Conservation (phyloP, 2,888 invertebrate species). For the Enchytraeus crypticus region DNA sequence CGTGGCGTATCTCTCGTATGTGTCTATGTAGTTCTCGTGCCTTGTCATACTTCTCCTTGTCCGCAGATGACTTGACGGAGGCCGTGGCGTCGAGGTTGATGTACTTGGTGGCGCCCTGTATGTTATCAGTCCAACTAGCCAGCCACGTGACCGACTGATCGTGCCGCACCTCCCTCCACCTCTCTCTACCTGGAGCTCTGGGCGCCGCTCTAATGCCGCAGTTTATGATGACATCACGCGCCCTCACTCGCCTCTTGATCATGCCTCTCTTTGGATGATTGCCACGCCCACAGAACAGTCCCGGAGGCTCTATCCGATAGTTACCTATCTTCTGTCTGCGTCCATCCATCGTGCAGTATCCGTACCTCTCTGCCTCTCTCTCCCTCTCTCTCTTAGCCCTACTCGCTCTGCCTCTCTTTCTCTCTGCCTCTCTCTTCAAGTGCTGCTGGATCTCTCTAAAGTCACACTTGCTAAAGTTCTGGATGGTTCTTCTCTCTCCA, state of each 20-base stretch:
- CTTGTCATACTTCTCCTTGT: conserved; percentile 96
- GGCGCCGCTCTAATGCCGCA: not conserved
- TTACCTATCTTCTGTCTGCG: not conserved
- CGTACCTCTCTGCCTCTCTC: not conserved
- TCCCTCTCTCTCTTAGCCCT: not conserved
- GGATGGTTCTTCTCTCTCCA: not conserved
- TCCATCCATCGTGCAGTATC: not conserved
- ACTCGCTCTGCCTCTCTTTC: not conserved
- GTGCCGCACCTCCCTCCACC: not conserved
- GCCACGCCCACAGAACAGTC: not conserved
- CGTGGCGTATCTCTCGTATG: conserved; percentile 80
- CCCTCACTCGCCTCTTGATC: not conserved
- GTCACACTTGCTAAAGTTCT: not conserved
- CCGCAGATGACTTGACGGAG: conserved; percentile 72
- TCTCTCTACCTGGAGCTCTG: not conserved
- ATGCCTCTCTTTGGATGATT: not conserved
- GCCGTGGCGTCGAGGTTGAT: not conserved
- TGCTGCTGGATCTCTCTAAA: not conserved
- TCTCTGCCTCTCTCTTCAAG: not conserved
- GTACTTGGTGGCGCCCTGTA: not conserved
- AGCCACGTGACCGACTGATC: not conserved
- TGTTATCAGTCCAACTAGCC: not conserved
- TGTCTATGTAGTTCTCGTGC: conserved; percentile 81
- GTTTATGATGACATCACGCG: not conserved
- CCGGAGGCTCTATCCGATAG: not conserved